A percentile compares a stretch with the other conserved stretches of the same genome.
These are phyloP conservation scores for Ivindomyrus marchei DNA, from an alignment of 2,113 vertebrate species.

Conservation along the genomic window DNA sequence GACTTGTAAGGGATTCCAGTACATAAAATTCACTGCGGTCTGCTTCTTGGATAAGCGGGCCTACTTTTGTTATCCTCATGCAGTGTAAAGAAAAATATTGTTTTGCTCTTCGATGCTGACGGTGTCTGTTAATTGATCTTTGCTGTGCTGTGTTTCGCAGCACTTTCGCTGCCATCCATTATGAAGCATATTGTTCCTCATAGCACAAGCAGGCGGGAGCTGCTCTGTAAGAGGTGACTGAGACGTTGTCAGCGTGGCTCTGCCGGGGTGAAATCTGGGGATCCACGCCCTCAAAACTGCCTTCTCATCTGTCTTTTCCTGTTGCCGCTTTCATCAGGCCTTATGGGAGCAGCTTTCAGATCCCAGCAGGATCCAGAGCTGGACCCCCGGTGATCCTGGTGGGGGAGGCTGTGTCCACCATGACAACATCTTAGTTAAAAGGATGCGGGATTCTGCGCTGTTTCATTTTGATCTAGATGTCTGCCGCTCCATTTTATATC, in stretches of 20 bases:
- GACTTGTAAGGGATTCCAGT: neutral
- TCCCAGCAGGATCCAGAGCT: conserved; percentile 40
- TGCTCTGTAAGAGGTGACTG: conserved; percentile 14
- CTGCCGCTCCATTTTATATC: neutral
- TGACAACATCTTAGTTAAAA: conserved; percentile 9
- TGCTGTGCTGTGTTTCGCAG: conserved; percentile 22
- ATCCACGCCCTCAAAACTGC: conserved; percentile 27
- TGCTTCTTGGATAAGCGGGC: neutral
- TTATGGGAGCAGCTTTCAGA: conserved; percentile 42
- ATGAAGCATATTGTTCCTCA: conserved; percentile 36
- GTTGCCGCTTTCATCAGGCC: conserved; percentile 41
- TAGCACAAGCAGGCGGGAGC: conserved; percentile 20
- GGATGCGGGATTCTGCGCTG: neutral
- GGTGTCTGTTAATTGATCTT: conserved; percentile 44
- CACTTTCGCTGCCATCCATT: neutral
- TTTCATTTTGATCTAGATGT: neutral
- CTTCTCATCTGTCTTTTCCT: conserved; percentile 42
- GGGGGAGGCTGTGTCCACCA: neutral
- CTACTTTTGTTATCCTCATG: neutral
- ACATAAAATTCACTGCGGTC: neutral
- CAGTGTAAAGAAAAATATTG: neutral
- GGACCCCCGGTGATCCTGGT: conserved; percentile 28
- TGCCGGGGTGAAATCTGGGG: neutral
- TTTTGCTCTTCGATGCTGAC: conserved; percentile 30
- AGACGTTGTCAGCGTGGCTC: conserved; percentile 9